Evolutionary conservation across 2,888 invertebrate species (phyloP).

Genomic region (Eupithecia insigniata): DNA sequence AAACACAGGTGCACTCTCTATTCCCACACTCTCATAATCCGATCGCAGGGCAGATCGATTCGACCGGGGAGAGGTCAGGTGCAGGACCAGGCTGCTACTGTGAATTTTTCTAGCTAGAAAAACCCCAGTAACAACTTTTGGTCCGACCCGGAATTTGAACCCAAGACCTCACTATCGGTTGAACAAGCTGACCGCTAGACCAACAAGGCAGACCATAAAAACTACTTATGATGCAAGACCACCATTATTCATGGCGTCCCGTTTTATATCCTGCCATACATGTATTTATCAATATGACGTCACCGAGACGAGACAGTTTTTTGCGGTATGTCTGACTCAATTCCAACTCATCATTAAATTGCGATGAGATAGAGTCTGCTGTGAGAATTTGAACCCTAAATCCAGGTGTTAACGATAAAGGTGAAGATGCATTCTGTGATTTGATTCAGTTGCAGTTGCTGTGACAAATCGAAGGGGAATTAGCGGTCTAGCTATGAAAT

Average conservation of each 20-base stretch:
- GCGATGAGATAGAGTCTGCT: slow-evolving; percentile 42
- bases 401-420: slow-evolving; percentile 28
- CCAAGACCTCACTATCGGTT: too few relatives aligned
- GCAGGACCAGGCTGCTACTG: too few relatives aligned
- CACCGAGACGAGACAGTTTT: slow-evolving; percentile 65
- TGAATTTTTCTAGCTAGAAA: too few relatives aligned
- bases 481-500: slow-evolving; percentile 38
- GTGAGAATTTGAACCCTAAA: slow-evolving; percentile 48
- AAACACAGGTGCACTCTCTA: too few relatives aligned
- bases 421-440: slow-evolving; percentile 31
- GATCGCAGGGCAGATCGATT: too few relatives aligned
- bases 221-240: slow-evolving; percentile 15
- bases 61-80: too few relatives aligned
- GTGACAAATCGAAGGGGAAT: slow-evolving; percentile 63
- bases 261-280: slow-evolving; percentile 35
- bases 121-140: too few relatives aligned
- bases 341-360: slow-evolving; percentile 58
- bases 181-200: too few relatives aligned
- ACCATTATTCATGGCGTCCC: slow-evolving; percentile 13
- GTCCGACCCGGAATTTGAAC: too few relatives aligned
- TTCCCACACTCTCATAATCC: too few relatives aligned
- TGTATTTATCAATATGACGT: slow-evolving; percentile 60
- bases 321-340: slow-evolving; percentile 55
- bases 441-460: slow-evolving; percentile 51
- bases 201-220: too few relatives aligned